Percentiles rank a stretch among this genome's conserved stretches.
Conservation (phyloP, 2,113 vertebrate genomes). For the Heptranchias perlo region DNA sequence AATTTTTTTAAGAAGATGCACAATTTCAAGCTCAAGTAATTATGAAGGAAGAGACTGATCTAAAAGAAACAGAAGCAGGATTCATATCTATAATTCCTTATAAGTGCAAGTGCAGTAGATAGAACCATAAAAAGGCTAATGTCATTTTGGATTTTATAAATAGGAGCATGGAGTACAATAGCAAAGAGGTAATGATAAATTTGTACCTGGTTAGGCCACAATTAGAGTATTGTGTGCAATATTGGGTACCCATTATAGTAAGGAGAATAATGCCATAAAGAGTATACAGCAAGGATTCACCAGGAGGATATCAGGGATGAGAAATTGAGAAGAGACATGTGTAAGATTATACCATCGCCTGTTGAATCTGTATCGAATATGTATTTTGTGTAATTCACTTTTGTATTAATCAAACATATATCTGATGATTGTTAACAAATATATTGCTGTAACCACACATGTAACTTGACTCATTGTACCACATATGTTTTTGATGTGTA, state of each 20-base stretch:
- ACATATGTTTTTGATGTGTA: too few relatives aligned
- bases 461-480: too few relatives aligned
- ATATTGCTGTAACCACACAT: too few relatives aligned
- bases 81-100: neutral
- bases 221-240: neutral
- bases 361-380: too few relatives aligned
- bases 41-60: neutral
- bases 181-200: neutral
- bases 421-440: too few relatives aligned
- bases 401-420: too few relatives aligned
- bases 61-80: neutral
- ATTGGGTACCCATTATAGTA: neutral
- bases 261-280: neutral
- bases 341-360: too few relatives aligned
- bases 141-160: neutral
- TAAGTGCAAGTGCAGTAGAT: neutral
- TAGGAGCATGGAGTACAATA: neutral
- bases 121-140: neutral
- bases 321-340: neutral
- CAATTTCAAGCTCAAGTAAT: neutral
- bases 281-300: neutral
- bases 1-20: neutral
- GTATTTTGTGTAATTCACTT: too few relatives aligned
- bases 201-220: neutral
- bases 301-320: neutral